Evolutionary conservation across 2,888 invertebrate species (phyloP), one percentile per base, ranked within the genome.

Genomic region (Dicyrtoma fusca): DNA sequence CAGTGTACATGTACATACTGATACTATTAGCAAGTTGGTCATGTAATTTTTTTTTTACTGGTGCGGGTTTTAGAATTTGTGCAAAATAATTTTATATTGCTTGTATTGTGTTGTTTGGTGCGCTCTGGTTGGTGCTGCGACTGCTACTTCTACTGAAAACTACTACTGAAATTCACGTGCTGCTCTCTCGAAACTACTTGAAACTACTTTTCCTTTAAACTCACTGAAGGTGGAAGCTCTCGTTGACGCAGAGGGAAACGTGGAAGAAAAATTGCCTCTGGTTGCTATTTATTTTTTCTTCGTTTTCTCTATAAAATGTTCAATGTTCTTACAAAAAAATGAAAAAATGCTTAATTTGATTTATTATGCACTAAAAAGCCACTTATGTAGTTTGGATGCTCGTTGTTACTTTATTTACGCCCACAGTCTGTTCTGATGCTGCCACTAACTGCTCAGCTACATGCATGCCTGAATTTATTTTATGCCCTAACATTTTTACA

Each of bases 201-300:
- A n/a, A n/a, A 69, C 66, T 45, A 55, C 53, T 47, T 14, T 65
- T 74, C 74, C 61, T 73, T 61, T 73, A 73, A 21, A n/a, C 26
- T 26, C 51, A 23, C 69, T 74, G 70, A 73, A 75, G 71, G 74
- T 90, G 88, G 90, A 91, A 88, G 88, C 90, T 87, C 89, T 91
- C 90, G 91, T 91, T 90, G 92, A 92, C 49, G 70, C 72, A 61
- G 75, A 75, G 62, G 69, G 72, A 61, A 75, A 85, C 89, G 75
- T 91, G 86, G 92, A 92, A 89, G 92, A 93, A 88, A 91, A 91
- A 87, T 90, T 92, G 86, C 92, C 92, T 88, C 90, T 93, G 93
- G 93, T 94, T 82, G 75, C 68, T 68, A 55, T 62, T 57, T 64
- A 63, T 69, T 64, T 62, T 69, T 49, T 57, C 34, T 55, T 62